Percentiles rank a stretch among this genome's conserved stretches.
phyloP scores from a whole-genome alignment of 2,888 invertebrate species.

The Caradrina kadenii region DNA sequence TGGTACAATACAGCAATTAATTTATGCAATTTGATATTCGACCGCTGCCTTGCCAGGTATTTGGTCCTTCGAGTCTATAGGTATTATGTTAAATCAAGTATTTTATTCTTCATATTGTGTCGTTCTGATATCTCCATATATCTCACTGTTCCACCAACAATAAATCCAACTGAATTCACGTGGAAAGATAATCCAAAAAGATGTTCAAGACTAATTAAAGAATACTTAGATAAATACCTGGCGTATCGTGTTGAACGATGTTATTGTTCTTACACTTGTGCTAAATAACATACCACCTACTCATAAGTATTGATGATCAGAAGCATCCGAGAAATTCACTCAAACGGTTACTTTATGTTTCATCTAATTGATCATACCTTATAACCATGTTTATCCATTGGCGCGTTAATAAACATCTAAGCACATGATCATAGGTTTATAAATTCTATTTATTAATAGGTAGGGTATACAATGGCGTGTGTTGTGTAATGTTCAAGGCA shows the following conservation, averaged over 20 bases:
- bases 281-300: constrained; percentile 44
- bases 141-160: neutral
- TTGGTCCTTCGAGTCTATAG: neutral
- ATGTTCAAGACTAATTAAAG: constrained; percentile 33
- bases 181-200: constrained; percentile 29
- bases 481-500: constrained; percentile 36
- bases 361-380: constrained; percentile 70
- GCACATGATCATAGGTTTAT: constrained; percentile 38
- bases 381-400: constrained; percentile 53
- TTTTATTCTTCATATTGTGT: neutral
- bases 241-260: constrained; percentile 10
- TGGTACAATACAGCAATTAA: neutral
- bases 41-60: neutral
- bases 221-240: constrained; percentile 11
- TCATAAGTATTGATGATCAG: constrained; percentile 42
- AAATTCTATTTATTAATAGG: constrained; percentile 20
- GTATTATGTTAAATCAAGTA: neutral
- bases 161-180: constrained; percentile 6
- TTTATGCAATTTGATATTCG: constrained; percentile 1
- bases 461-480: constrained; percentile 43
- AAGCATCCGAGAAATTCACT: constrained; percentile 53
- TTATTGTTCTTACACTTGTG: constrained; percentile 38
- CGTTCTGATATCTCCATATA: neutral
- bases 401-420: constrained; percentile 52
- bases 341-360: constrained; percentile 59